Evolutionary conservation across 2,888 invertebrate species (phyloP).

Genomic region (Orchestes rusci): DNA sequence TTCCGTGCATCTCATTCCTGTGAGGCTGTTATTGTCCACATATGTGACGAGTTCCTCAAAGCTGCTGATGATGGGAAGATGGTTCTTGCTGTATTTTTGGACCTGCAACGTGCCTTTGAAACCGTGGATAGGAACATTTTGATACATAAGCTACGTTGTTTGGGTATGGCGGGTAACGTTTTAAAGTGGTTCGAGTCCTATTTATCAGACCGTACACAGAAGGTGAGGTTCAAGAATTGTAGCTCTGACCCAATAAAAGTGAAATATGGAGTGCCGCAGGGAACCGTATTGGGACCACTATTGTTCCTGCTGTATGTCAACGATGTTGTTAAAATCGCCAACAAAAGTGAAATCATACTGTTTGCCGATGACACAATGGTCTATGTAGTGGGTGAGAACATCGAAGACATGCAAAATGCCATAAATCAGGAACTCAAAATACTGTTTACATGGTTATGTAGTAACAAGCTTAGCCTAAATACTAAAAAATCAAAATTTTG

Average conservation of each 20-base stretch:
- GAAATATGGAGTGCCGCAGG: neutral
- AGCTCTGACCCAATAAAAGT: neutral
- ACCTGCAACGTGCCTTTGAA: neutral
- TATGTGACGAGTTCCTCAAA: conserved; percentile 1
- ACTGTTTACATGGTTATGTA: neutral
- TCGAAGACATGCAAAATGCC: neutral
- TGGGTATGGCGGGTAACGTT: neutral
- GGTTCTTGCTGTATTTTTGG: neutral
- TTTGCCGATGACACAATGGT: neutral
- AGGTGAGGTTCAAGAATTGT: neutral
- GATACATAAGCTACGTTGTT: neutral
- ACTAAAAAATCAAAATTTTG: neutral
- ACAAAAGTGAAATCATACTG: neutral
- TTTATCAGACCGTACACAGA: neutral
- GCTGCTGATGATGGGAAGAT: neutral
- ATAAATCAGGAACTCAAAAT: neutral
- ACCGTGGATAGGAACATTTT: neutral
- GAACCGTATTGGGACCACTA: neutral
- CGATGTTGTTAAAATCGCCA: neutral
- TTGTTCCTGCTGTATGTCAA: neutral
- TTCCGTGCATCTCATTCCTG: neutral
- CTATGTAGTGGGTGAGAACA: neutral
- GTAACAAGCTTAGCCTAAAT: neutral
- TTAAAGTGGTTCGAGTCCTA: neutral
- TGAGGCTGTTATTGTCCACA: neutral